Evolutionary conservation across 2,888 invertebrate species (phyloP), one percentile per base, ranked within the genome.

Genomic region (Polia nebulosa): DNA sequence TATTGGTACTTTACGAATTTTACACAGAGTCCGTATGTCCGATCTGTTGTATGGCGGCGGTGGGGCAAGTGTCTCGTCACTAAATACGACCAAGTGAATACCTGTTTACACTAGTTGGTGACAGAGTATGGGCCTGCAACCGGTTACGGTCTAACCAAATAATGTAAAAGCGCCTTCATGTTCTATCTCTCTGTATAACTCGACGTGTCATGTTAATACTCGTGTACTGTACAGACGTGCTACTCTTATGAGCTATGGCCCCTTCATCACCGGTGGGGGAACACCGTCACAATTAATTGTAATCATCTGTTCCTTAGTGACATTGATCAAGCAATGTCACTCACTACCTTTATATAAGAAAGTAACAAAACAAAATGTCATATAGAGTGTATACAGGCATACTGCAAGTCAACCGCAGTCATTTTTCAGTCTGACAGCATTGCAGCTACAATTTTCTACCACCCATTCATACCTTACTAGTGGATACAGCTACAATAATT

Each of bases 321-420:
- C 49, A 22, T 27, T 41, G 25, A 17, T 53, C 39, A 27, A 52
- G 36, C 36, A 34, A 9, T 44, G 27, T 63, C 55, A n/a, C 39
- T 41, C 8, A 7, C 39, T 41, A 63, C 20, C 15, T 49, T 52
- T 55, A 45, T 44, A 56, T 60, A 70, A 59, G 59, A 62, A 71
- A 73, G 52, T 51, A 63, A 69, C 51, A 59, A 61, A 62, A 61
- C 44, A 49, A 27, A 41, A 56, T 44, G 22, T 53, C 44, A 57
- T 22, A 36, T 56, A 22, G 29, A 57, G 56, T 57, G 41, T 34
- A 39, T 44, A 47, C 49, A 59, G 58, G 32, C 20, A 49, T 25
- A 29, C 34, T 59, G 55, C 36, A 57, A 57, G 47, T 36, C 25
- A 4, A 32, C 44, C 15, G n/a, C 55, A 47, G 39, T 44, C 49